Evolutionary conservation across 2,888 invertebrate genomes (phyloP).

Genomic region (Drosophila affinis): DNA sequence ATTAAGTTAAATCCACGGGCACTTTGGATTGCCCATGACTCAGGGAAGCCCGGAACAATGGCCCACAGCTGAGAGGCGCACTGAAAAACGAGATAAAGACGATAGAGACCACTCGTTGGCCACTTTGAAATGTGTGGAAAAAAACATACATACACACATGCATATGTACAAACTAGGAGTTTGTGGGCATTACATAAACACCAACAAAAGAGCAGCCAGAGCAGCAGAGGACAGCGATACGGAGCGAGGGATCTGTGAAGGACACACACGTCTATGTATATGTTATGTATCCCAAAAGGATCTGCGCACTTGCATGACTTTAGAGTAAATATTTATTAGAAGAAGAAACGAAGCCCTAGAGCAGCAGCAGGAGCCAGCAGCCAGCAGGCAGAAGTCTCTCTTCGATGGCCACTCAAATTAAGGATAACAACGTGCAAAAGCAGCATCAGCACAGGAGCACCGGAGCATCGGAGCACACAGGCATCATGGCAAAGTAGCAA

Average conservation of each 20-base stretch:
- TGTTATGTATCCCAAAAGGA: slow-evolving; percentile 10
- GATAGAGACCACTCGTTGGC: slow-evolving; percentile 10
- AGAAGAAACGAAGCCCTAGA: slow-evolving; percentile 20
- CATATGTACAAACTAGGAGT: slow-evolving; percentile 38
- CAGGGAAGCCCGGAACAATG: slow-evolving; percentile 3
- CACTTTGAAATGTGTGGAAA: slow-evolving; percentile 56
- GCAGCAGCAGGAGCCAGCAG: neutral
- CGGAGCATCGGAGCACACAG: slow-evolving; percentile 4
- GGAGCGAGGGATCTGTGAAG: slow-evolving; percentile 26
- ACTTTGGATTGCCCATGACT: slow-evolving; percentile 1
- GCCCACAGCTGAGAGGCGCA: slow-evolving; percentile 50
- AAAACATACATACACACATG: neutral
- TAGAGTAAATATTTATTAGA: slow-evolving; percentile 72
- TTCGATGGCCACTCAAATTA: slow-evolving; percentile 79
- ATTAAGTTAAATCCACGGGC: slow-evolving; percentile 53
- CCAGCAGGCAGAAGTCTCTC: slow-evolving; percentile 17
- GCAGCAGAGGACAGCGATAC: slow-evolving; percentile 65
- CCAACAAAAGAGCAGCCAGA: slow-evolving; percentile 42
- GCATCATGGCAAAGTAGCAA: slow-evolving; percentile 65
- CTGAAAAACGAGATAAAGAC: slow-evolving; percentile 18
- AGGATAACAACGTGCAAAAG: slow-evolving; percentile 71
- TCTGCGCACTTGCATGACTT: slow-evolving; percentile 57
- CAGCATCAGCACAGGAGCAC: slow-evolving; percentile 21
- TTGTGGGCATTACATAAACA: slow-evolving; percentile 56
- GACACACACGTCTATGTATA: neutral